phyloP scores from a whole-genome alignment of 2,113 vertebrate genomes.

The Anthoscopus minutus region DNA sequence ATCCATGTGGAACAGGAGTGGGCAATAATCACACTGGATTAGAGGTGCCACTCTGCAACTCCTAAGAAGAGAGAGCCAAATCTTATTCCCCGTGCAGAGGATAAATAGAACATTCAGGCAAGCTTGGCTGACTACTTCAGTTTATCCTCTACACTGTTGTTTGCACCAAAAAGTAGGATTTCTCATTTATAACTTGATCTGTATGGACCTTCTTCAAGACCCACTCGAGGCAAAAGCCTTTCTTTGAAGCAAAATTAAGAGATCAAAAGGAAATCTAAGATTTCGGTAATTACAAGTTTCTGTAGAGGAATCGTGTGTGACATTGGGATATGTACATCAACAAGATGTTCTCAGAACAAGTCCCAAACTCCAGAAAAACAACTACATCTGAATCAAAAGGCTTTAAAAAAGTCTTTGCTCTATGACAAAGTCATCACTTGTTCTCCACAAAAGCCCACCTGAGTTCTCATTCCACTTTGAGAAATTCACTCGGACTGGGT shows the following conservation, averaged over 20 bases:
- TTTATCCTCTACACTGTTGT: neutral
- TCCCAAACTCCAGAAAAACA: neutral
- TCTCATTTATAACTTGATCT: neutral
- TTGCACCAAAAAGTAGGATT: neutral
- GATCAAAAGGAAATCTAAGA: neutral
- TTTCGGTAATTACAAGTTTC: neutral
- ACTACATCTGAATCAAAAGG: neutral
- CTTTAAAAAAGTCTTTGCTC: neutral
- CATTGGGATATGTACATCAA: neutral
- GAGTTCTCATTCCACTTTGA: neutral
- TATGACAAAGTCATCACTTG: neutral
- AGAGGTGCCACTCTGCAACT: constrained; percentile 94
- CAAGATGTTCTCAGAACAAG: neutral
- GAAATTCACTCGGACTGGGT: neutral
- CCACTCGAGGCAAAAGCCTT: neutral
- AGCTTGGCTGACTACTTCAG: neutral
- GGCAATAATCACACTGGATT: constrained; percentile 97
- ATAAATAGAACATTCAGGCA: neutral
- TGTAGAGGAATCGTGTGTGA: neutral
- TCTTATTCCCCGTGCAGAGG: neutral
- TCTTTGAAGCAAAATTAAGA: neutral
- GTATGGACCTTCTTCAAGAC: neutral
- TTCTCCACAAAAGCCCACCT: neutral
- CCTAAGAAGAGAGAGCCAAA: constrained; percentile 66
- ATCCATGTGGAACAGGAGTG: constrained; percentile 98